Evolutionary conservation across 2,113 vertebrate genomes (phyloP).

Genomic region (Setophaga petechia): DNA sequence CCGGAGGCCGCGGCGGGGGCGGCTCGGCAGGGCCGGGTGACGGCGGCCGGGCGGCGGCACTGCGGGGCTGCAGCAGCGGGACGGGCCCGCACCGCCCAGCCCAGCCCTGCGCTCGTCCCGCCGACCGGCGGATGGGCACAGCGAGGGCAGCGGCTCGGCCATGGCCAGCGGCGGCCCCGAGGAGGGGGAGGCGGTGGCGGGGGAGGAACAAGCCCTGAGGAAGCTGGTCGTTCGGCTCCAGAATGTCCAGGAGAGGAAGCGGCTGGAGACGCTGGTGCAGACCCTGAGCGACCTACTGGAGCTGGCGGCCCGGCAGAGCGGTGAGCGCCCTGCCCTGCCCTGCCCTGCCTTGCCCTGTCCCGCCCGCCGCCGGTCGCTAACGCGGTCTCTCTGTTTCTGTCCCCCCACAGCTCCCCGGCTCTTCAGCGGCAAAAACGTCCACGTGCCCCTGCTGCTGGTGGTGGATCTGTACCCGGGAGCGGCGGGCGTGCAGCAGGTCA

Average conservation of each 20-base stretch:
- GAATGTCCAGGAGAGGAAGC: constrained; percentile 83
- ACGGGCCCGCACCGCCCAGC: not conserved
- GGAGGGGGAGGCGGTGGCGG: constrained; percentile 69
- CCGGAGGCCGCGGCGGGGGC: not conserved
- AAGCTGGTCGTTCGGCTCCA: constrained; percentile 88
- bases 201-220: constrained; percentile 78
- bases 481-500: constrained; percentile 88
- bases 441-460: constrained; percentile 82
- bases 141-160: not conserved
- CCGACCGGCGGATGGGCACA: not conserved
- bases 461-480: constrained; percentile 81
- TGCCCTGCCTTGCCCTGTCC: not conserved
- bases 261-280: constrained; percentile 83
- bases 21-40: not conserved
- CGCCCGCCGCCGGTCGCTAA: not conserved
- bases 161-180: constrained; percentile 61
- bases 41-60: not conserved
- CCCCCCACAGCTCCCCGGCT: constrained; percentile 76
- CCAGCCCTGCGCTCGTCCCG: not conserved
- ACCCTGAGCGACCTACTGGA: constrained; percentile 87
- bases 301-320: constrained; percentile 78
- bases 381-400: not conserved
- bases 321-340: constrained; percentile 64
- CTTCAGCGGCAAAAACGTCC: constrained; percentile 84
- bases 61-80: not conserved